Percentiles rank a stretch among this genome's conserved stretches.
phyloP scores from a whole-genome alignment of 2,888 invertebrate species.

The Amblyjoppa fuscipennis region DNA sequence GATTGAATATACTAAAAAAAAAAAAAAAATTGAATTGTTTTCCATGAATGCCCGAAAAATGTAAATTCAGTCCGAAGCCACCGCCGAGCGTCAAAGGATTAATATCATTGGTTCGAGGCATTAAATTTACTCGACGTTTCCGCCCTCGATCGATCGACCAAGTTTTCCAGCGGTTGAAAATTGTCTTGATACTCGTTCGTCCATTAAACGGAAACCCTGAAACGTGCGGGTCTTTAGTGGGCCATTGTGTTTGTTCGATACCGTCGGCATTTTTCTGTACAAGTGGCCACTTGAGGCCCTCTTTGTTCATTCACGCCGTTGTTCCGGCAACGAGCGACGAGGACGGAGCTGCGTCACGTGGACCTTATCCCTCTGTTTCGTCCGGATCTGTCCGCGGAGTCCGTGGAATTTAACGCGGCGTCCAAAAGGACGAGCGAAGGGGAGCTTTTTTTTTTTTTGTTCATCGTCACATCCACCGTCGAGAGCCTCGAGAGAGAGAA shows the following conservation, averaged over 20 bases:
- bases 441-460: not conserved
- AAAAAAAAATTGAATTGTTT: too few species aligned
- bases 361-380: constrained; percentile 1
- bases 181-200: constrained; percentile 1
- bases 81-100: too few species aligned
- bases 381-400: not conserved
- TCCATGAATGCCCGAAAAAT: too few species aligned
- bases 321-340: not conserved
- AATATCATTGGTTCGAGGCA: too few species aligned
- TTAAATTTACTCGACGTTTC: not conserved
- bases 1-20: too few species aligned
- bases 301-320: not conserved
- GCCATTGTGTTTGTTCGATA: constrained; percentile 2
- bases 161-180: not conserved
- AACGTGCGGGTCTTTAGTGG: not conserved
- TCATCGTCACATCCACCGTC: not conserved
- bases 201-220: not conserved
- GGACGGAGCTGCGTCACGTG: not conserved
- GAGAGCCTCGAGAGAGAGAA: not conserved
- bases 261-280: not conserved
- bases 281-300: constrained; percentile 2
- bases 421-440: not conserved
- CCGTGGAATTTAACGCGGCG: not conserved
- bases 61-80: too few species aligned
- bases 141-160: not conserved